phyloP scores from a whole-genome alignment of 2,113 vertebrate genomes.

The Arizona elegans region DNA sequence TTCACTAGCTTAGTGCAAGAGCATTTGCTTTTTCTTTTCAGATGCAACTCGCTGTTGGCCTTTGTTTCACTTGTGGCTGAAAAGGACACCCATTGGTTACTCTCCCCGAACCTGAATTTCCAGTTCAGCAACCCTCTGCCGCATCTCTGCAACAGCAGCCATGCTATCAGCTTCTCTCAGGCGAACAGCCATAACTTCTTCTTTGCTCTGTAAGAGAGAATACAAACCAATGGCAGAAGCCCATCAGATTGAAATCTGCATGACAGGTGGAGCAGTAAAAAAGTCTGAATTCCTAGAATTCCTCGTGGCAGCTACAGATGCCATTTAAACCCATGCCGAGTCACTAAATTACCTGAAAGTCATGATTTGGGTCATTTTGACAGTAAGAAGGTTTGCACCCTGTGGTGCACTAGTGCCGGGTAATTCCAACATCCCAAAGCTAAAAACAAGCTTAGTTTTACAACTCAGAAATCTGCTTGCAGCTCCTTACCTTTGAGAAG shows the following conservation, averaged over 20 bases:
- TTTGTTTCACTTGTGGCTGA: background rate
- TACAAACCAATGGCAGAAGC: background rate
- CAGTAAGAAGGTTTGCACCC: background rate
- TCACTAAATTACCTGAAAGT: background rate
- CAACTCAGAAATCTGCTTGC: background rate
- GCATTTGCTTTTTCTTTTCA: background rate
- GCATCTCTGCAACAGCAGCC: conserved; percentile 88
- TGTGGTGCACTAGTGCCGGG: background rate
- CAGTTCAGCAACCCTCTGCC: conserved; percentile 88
- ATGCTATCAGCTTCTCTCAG: conserved; percentile 92
- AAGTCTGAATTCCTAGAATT: background rate
- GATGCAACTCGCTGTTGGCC: background rate
- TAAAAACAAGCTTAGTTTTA: background rate
- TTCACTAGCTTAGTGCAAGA: background rate
- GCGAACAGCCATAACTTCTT: conserved; percentile 91
- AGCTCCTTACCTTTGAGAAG: background rate
- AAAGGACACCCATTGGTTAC: background rate
- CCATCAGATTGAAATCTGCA: background rate
- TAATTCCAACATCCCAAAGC: background rate
- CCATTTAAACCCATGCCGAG: background rate
- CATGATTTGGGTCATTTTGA: background rate
- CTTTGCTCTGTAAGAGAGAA: conserved; percentile 79
- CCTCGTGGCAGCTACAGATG: background rate
- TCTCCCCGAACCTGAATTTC: conserved; percentile 84
- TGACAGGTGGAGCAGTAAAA: background rate